Evolutionary conservation across 2,113 vertebrate genomes (phyloP), one percentile per base, ranked within the genome.

Genomic region (Gnathonemus longibarbis): DNA sequence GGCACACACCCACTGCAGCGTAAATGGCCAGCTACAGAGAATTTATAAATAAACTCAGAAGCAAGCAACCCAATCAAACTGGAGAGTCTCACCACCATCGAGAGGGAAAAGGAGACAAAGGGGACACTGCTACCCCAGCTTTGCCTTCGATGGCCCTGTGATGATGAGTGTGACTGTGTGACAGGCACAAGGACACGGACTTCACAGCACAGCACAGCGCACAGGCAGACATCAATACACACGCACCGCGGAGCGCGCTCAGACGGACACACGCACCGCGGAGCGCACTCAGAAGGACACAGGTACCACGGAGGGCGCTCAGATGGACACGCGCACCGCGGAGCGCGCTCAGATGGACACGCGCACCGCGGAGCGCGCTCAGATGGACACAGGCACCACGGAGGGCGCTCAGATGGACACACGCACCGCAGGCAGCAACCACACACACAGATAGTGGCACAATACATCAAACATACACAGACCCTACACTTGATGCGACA

Each of bases 371-470:
- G 39, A 39, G 39, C 39, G 39, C 27, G 17, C 74, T 42, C 39
- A 21, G 45, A 88, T 53, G 19, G 4, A 21, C 86, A 88, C 42
- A 3, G 5, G 52, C 35, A 13, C 86, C 52, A 0, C 3, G 0
- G 52, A 53, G 52, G 0, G 13, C 52, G 52, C 52, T 77, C 15
- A 19, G 42, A 88, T 35, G 31, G 10, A 19, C 85, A 88, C 56
- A 27, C 39, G 52, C 56, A n/a, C 87, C 39, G 3, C 35, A 58
- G 31, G 58, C 53, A 87, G 11, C n/a, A 52, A 87, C 27, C 87
- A 58, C 49, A 87, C 48, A 70, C 70, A 90, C 42, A 89, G 46
- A 85, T 88, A 90, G 83, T 89, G 58, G 89, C 62, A 70, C 5
- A 56, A 48, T 35, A 74, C 56, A 77, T 46, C 70, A 83, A 74